phyloP scores from a whole-genome alignment of 1,140 invertebrate genomes.

The Sarcophaga bullata region DNA sequence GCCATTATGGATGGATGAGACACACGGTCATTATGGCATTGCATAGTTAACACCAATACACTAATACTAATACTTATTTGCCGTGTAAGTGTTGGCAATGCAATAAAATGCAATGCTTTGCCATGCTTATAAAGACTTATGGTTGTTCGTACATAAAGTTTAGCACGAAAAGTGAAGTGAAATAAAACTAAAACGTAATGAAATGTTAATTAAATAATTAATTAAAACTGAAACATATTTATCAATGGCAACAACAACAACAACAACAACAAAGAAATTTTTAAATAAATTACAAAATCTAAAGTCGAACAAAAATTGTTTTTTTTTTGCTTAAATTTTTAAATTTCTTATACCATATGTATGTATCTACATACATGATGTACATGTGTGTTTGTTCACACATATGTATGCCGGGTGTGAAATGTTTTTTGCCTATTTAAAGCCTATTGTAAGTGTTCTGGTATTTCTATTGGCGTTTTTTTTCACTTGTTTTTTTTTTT shows the following conservation, averaged over 20 bases:
- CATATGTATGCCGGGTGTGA: background rate
- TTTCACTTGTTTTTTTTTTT: background rate
- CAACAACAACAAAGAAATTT: too few species aligned
- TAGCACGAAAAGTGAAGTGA: too few species aligned
- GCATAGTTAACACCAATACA: background rate
- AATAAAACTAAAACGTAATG: background rate
- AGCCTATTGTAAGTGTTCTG: too few species aligned
- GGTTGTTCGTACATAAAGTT: too few species aligned
- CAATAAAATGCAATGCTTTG: too few species aligned
- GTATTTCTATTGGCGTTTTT: too few species aligned
- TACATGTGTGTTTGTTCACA: background rate
- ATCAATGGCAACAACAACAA: background rate
- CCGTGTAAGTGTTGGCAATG: too few species aligned
- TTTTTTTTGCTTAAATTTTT: background rate
- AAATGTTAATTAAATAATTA: slow-evolving; percentile 13
- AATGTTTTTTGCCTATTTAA: background rate
- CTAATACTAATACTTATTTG: background rate
- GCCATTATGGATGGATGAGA: background rate
- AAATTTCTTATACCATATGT: background rate
- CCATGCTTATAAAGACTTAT: too few species aligned
- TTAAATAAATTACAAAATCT: background rate
- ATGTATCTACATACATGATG: too few species aligned
- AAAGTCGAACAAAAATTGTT: background rate
- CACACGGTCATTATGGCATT: background rate
- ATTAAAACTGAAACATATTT: slow-evolving; percentile 17